Conservation (phyloP, 2,113 vertebrate species). For the Phoxinus phoxinus region DNA sequence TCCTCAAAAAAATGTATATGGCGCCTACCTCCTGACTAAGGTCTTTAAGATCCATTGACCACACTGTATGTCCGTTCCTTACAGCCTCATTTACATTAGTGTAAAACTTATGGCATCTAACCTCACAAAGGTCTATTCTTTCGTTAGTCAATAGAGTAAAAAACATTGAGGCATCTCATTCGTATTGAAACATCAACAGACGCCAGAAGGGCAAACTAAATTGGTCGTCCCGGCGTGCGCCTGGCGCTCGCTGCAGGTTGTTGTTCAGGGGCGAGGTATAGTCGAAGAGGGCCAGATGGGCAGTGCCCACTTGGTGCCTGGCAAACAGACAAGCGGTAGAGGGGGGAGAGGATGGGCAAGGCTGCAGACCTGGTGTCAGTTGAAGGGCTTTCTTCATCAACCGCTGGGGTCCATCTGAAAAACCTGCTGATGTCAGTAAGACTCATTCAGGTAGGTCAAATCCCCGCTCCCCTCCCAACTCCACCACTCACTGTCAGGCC, state of each 20-base stretch:
- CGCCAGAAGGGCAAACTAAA: conserved; percentile 69
- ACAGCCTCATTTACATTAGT: background rate
- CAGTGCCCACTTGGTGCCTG: conserved; percentile 83
- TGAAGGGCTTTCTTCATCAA: conserved; percentile 90
- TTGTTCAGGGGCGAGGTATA: conserved; percentile 82
- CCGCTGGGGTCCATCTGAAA: conserved; percentile 83
- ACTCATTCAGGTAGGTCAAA: conserved; percentile 82
- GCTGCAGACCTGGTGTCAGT: conserved; percentile 75
- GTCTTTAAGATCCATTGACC: background rate
- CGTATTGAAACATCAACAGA: conserved; percentile 63
- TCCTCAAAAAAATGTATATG: too few relatives aligned
- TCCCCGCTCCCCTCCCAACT: conserved; percentile 47
- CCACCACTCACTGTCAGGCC: conserved; percentile 40
- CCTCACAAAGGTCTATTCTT: background rate
- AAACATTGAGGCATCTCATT: conserved; percentile 18
- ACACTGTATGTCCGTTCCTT: background rate
- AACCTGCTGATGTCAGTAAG: conserved; percentile 87
- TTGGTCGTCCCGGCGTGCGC: conserved; percentile 60
- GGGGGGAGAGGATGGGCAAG: conserved; percentile 19
- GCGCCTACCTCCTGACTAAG: background rate
- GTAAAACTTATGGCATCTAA: background rate
- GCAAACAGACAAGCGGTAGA: conserved; percentile 78
- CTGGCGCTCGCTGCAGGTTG: conserved; percentile 77
- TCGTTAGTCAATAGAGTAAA: background rate
- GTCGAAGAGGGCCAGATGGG: conserved; percentile 83